These are phyloP conservation scores for Drosophila nr. medialis DNA, from an alignment of 2,888 invertebrate genomes.

Conservation along the genomic window DNA sequence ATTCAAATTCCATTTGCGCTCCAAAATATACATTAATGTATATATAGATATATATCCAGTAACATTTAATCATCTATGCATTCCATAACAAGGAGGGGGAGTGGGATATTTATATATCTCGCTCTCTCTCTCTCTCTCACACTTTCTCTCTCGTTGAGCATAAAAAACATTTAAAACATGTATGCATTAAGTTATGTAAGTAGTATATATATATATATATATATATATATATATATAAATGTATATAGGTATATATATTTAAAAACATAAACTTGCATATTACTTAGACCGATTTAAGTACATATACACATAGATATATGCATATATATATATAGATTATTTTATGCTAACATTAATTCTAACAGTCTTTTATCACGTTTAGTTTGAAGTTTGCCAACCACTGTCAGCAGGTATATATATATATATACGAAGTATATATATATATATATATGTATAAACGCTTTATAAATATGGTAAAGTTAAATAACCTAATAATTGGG, in stretches of 20 bases:
- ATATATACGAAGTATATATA: constrained; percentile 2
- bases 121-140: not conserved
- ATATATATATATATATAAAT: constrained; percentile 1
- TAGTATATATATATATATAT: too few species aligned
- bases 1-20: constrained; percentile 46
- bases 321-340: not conserved
- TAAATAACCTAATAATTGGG: constrained; percentile 42
- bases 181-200: constrained; percentile 14
- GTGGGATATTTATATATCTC: not conserved
- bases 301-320: constrained; percentile 30
- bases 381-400: constrained; percentile 52
- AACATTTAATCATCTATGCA: constrained; percentile 50
- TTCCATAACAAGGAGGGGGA: constrained; percentile 22
- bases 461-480: not conserved
- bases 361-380: constrained; percentile 83
- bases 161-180: constrained; percentile 53
- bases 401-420: constrained; percentile 9
- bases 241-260: constrained; percentile 4
- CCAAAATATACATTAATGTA: constrained; percentile 15
- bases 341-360: constrained; percentile 54
- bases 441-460: constrained; percentile 7
- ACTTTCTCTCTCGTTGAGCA: constrained; percentile 30
- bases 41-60: not conserved
- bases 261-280: constrained; percentile 37
- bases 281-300: constrained; percentile 51